Percentiles rank a stretch among this genome's conserved stretches.
phyloP scores from a whole-genome alignment of 2,797 vertebrate species.

The Nothura maculosa region DNA sequence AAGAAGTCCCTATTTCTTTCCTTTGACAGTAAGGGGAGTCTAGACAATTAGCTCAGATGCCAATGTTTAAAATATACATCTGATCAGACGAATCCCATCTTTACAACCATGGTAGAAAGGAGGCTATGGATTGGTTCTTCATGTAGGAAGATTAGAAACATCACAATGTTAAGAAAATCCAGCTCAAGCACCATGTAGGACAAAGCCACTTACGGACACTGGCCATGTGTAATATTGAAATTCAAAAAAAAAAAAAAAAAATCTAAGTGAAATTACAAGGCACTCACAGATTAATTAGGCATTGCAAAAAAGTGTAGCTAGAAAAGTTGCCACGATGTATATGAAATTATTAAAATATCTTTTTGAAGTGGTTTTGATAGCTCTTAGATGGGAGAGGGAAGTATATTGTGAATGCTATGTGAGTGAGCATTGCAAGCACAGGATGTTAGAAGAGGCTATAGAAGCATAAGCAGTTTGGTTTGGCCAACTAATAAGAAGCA shows the following conservation, averaged over 20 bases:
- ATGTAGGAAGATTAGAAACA: not conserved
- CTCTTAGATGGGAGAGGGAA: not conserved
- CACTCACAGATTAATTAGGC: not conserved
- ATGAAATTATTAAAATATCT: not conserved
- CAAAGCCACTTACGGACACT: rapidly evolving
- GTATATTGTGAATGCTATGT: not conserved
- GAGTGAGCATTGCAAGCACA: not conserved
- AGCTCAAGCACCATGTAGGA: not conserved
- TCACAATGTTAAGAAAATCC: not conserved
- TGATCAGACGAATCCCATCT: not conserved
- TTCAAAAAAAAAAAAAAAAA: not conserved
- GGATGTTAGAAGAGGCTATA: not conserved
- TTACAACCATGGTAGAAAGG: not conserved
- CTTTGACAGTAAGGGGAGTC: not conserved
- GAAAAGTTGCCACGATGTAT: not conserved
- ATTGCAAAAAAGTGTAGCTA: not conserved
- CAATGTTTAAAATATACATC: not conserved
- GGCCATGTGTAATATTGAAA: not conserved
- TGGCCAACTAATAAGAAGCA: not conserved
- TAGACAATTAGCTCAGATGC: slow-evolving; percentile 12
- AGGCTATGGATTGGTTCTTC: not conserved
- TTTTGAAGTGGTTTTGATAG: not conserved
- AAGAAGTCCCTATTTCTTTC: not conserved
- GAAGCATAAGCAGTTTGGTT: not conserved
- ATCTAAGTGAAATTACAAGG: not conserved